Base-by-base conservation (phyloP, 1,140 invertebrate species). In the Sitodiplosis mosellana region DNA sequence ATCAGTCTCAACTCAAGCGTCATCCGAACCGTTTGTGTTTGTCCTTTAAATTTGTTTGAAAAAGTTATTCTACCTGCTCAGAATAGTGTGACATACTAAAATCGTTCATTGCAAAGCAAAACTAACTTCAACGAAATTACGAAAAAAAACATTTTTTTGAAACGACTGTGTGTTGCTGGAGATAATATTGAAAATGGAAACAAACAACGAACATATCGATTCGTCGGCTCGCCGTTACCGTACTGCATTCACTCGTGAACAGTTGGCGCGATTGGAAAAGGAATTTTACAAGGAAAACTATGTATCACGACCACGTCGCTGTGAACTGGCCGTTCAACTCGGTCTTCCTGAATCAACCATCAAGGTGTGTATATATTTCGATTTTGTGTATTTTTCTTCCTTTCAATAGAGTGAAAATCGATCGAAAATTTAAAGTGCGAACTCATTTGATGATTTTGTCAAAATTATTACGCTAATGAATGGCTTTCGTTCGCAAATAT, bases 211-310 rank as follows among this genome's bases (percentile, higher is more conserved):
- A 10, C 59, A 63, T 1, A 57, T 65, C 1, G 78, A 81, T 55
- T 75, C 76, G 15, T 78, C 76, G 47, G 80, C 89, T 47, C 75
- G 94, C 48, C 73, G 96, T 43, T 99, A 99, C 60, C 72, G 96
- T 20, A 99, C 96, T 0, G 95, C 95, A 0, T 99, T 99, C 68
- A 94, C 90, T 1, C 72, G 92, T 21, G 94, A 99, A 59, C 96
- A 99, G 64, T 68, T 99, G 17, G 76, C 74, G 0, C 71, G 89
- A 36, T 67, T 99, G n/a, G 96, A 99, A 66, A 91, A 93, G 57
- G 95, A 99, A 64, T 99, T 99, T 64, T 76, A 79, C 57, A 83
- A 89, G 56, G 96, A 99, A 68, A 98, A 97, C 65, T 99, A 99
- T 64, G 92, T 99, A 0, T 95, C 88, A 1, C 69, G 94, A 43